Percentiles rank a stretch among this genome's conserved stretches.
phyloP scores from a whole-genome alignment of 1,140 invertebrate species.

The fruit fly (Drosophila melanogaster) region DNA sequence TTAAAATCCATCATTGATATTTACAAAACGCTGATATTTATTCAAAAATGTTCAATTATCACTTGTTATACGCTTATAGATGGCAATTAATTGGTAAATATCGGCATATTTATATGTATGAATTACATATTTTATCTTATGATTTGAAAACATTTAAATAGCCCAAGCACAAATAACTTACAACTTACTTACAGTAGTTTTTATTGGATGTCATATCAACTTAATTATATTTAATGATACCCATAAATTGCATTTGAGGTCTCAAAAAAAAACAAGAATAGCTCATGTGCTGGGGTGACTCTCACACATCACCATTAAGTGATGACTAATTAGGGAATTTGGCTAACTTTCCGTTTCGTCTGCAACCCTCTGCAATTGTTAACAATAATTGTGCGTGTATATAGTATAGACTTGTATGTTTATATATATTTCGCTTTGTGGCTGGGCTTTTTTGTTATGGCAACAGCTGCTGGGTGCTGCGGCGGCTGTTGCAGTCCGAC shows the following conservation, averaged over 20 bases:
- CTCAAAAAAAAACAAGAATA: slow-evolving; percentile 6
- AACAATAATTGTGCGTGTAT: slow-evolving; percentile 54
- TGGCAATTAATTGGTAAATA: too few relatives aligned
- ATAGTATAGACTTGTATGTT: not conserved
- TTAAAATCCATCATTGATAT: not conserved
- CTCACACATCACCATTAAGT: slow-evolving; percentile 27
- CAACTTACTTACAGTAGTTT: too few relatives aligned
- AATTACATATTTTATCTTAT: too few relatives aligned
- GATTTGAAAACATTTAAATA: too few relatives aligned
- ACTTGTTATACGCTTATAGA: too few relatives aligned
- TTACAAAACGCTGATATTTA: not conserved
- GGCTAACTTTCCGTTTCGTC: slow-evolving; percentile 48
- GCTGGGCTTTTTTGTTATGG: slow-evolving; percentile 63
- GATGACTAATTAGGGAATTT: slow-evolving; percentile 32
- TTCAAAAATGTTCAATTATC: too few relatives aligned
- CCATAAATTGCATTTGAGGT: slow-evolving; percentile 50
- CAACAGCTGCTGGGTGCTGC: slow-evolving; percentile 66
- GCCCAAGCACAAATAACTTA: too few relatives aligned
- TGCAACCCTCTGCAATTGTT: slow-evolving; percentile 53
- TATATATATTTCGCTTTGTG: slow-evolving; percentile 12
- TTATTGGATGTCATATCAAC: too few relatives aligned
- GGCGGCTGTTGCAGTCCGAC: slow-evolving; percentile 50
- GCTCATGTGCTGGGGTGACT: slow-evolving; percentile 1
- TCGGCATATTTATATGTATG: too few relatives aligned
- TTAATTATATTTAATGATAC: slow-evolving; percentile 51